phyloP scores from a whole-genome alignment of 2,113 vertebrate species.

The Istiophorus platypterus region DNA sequence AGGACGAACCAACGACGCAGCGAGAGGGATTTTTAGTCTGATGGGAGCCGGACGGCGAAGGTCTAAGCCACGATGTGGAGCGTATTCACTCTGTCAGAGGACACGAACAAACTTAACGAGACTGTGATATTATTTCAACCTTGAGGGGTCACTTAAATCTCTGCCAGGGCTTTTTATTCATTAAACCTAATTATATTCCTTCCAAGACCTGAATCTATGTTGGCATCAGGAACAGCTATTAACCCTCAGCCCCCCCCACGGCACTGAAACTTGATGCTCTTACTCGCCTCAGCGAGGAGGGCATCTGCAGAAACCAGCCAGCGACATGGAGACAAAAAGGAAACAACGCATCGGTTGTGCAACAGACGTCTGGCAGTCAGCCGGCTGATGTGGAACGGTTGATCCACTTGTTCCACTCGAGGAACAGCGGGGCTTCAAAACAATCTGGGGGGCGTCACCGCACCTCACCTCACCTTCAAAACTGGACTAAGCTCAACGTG shows the following conservation, averaged over 20 bases:
- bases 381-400: not conserved
- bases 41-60: not conserved
- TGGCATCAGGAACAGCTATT: conserved; percentile 4
- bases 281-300: not conserved
- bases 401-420: not conserved
- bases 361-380: not conserved
- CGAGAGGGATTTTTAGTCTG: not conserved
- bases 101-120: not conserved
- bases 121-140: not conserved
- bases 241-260: not conserved
- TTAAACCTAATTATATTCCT: conserved; percentile 17
- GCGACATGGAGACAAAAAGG: conserved; percentile 2
- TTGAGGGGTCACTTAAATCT: not conserved
- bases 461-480: not conserved
- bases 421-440: not conserved
- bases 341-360: conserved; percentile 25
- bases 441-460: not conserved
- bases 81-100: conserved; percentile 5
- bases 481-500: not conserved
- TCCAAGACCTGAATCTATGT: not conserved
- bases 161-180: not conserved
- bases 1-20: not conserved
- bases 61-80: conserved; percentile 7
- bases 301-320: not conserved
- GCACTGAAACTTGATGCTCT: not conserved